Percentiles rank a stretch among this genome's conserved stretches.
Conservation (phyloP, 53 echinoderm and acorn worm species). For the Apostichopus leukothele region DNA sequence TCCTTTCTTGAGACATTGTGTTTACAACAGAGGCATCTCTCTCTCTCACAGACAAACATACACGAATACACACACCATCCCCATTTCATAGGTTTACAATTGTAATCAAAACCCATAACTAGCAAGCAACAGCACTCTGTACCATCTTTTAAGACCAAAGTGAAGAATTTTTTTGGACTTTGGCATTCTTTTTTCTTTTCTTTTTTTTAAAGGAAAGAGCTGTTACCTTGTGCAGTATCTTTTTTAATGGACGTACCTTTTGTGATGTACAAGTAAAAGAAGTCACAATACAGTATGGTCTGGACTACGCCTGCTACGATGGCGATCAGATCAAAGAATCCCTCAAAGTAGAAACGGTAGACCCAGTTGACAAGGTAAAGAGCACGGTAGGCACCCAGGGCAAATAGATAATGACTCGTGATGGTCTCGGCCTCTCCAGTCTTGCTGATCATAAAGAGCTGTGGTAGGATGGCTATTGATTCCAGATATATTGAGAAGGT, state of each 20-base stretch:
- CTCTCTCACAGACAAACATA: too few relatives aligned
- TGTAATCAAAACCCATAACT: too few relatives aligned
- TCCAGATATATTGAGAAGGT: conserved; percentile 99
- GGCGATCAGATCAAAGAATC: conserved; percentile 98
- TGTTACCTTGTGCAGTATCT: too few relatives aligned
- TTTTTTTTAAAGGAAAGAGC: too few relatives aligned
- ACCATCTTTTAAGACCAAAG: too few relatives aligned
- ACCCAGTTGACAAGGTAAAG: conserved; percentile 99
- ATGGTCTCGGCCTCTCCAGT: conserved; percentile 98
- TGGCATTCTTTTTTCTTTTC: too few relatives aligned
- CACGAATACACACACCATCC: too few relatives aligned
- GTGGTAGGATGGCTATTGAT: conserved; percentile 95
- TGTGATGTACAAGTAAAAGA: conserved; percentile 99
- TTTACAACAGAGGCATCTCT: too few relatives aligned
- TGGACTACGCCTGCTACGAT: conserved; percentile 97
- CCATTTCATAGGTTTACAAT: too few relatives aligned
- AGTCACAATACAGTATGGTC: conserved; percentile 99
- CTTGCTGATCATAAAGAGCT: conserved; percentile 99
- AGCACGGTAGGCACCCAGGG: conserved; percentile 89
- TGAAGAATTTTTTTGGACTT: too few relatives aligned
- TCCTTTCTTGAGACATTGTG: too few relatives aligned
- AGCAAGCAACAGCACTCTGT: too few relatives aligned
- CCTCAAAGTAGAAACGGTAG: conserved; percentile 94
- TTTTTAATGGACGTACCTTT: conserved; percentile 70
- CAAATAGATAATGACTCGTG: conserved; percentile 97